phyloP scores from a whole-genome alignment of 1,140 invertebrate genomes.

The Leptonema lineaticorne region DNA sequence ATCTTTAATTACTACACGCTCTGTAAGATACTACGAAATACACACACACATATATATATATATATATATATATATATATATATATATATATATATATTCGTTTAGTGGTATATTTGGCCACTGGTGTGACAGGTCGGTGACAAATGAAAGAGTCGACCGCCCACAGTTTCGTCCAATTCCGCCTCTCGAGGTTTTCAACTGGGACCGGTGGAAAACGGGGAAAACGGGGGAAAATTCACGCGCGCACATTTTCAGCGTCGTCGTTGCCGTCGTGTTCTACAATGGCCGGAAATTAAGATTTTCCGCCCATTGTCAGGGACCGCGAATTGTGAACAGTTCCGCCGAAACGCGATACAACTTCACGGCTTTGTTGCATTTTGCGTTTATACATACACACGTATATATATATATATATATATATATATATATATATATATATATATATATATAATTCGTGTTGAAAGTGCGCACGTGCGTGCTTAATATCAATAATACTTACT shows the following conservation, averaged over 20 bases:
- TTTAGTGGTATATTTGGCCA: slow-evolving; percentile 9
- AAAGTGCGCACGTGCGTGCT: too few relatives aligned
- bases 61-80: neutral
- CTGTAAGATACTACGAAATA: too few relatives aligned
- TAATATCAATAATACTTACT: too few relatives aligned
- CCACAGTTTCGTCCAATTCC: neutral
- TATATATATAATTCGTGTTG: too few relatives aligned
- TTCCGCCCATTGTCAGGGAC: slow-evolving; percentile 8
- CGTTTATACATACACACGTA: slow-evolving; percentile 1
- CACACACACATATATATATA: neutral
- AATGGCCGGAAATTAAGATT: slow-evolving; percentile 15
- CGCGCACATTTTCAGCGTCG: neutral
- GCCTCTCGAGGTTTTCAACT: too few relatives aligned
- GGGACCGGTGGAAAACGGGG: neutral
- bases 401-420: too few relatives aligned
- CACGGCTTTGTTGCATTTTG: neutral
- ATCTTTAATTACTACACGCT: too few relatives aligned
- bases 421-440: too few relatives aligned
- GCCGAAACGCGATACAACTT: neutral
- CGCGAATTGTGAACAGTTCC: neutral
- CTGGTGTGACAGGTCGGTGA: slow-evolving; percentile 7
- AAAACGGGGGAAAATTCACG: slow-evolving; percentile 14
- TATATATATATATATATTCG: too few relatives aligned
- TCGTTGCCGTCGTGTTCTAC: neutral
- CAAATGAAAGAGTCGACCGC: slow-evolving; percentile 8